Percentiles rank a stretch among this genome's conserved stretches.
These are phyloP conservation scores for Hydractinia echinata DNA, from an alignment of 30 jellyfish, hydroid and myxozoan genomes.

Conservation along the genomic window DNA sequence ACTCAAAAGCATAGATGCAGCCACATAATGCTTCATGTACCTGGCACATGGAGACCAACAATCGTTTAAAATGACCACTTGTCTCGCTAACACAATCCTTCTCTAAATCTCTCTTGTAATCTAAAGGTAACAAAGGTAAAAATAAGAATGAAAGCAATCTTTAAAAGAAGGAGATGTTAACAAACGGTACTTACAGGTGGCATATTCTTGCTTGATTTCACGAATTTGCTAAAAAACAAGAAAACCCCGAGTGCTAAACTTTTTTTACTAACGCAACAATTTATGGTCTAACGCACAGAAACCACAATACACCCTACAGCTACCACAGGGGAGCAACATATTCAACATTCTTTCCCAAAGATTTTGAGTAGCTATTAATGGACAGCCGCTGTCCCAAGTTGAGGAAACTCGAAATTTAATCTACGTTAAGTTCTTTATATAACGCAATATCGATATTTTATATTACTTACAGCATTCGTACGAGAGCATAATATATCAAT, in stretches of 20 bases:
- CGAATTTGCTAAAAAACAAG: conserved; percentile 29
- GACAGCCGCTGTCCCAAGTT: too few relatives aligned
- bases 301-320: background rate
- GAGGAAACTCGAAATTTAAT: too few relatives aligned
- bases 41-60: conserved; percentile 95
- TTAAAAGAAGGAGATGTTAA: background rate
- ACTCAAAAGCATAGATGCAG: background rate
- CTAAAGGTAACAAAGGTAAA: conserved; percentile 23
- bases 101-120: conserved; percentile 75
- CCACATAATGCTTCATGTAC: conserved; percentile 6
- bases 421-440: too few relatives aligned
- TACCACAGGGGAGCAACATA: too few relatives aligned
- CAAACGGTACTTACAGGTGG: conserved; percentile 32
- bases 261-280: background rate
- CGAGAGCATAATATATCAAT: conserved; percentile 82
- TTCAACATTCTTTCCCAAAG: too few relatives aligned
- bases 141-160: background rate
- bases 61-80: conserved; percentile 88
- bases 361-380: too few relatives aligned
- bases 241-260: background rate
- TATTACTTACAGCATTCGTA: conserved; percentile 51
- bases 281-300: background rate
- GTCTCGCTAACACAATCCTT: conserved; percentile 95
- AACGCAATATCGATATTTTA: background rate
- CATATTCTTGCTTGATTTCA: conserved; percentile 34